These are phyloP conservation scores for Manis crassicaudata DNA, from an alignment of 2,797 vertebrate species.

Conservation along the genomic window DNA sequence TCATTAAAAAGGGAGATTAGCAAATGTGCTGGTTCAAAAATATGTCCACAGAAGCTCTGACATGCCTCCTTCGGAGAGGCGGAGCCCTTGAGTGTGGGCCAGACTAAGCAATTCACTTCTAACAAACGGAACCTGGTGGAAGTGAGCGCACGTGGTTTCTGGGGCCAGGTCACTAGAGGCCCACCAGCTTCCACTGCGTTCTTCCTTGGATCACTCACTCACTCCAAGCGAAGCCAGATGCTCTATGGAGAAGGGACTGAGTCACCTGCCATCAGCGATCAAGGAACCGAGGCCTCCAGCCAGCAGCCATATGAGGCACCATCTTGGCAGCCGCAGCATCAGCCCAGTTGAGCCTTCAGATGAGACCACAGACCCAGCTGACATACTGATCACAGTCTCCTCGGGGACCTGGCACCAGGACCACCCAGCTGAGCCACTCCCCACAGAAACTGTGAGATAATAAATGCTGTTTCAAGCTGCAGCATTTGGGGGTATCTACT, in stretches of 20 bases:
- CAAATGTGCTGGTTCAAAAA: not conserved
- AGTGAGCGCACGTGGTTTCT: not conserved
- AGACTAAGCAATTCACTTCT: not conserved
- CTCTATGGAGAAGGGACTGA: not conserved
- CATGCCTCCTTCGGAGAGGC: not conserved
- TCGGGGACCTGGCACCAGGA: not conserved
- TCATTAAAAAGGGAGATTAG: not conserved
- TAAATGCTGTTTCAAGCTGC: not conserved
- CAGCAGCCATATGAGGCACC: fast-evolving
- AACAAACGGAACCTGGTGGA: fast-evolving
- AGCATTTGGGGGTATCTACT: not conserved
- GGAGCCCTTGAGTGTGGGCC: not conserved
- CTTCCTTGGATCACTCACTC: not conserved
- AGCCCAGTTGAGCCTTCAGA: not conserved
- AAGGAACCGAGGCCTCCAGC: not conserved
- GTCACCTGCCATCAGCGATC: not conserved
- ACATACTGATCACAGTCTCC: not conserved
- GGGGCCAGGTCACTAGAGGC: not conserved
- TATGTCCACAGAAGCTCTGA: not conserved
- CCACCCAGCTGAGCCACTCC: not conserved
- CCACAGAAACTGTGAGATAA: not conserved
- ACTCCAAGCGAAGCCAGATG: not conserved
- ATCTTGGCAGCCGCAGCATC: not conserved
- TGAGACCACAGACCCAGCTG: fast-evolving
- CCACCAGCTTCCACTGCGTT: not conserved